Evolutionary conservation across 2,888 invertebrate genomes (phyloP).

Genomic region (Parelbella ahira): DNA sequence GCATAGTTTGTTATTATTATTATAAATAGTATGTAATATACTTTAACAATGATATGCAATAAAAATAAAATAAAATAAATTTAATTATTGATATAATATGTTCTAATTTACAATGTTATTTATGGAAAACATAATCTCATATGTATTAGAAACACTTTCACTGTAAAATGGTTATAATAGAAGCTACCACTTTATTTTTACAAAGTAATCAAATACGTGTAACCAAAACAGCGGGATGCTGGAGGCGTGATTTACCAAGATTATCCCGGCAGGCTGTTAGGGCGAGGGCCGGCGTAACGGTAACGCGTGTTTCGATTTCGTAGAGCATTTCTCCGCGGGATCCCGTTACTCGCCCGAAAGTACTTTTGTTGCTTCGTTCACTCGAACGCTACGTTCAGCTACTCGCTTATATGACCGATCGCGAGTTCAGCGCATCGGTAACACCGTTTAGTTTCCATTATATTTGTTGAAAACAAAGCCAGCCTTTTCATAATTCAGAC

Average conservation of each 20-base stretch:
- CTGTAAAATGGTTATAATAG: no score
- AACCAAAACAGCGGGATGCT: slow-evolving; percentile 10
- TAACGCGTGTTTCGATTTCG: slow-evolving; percentile 80
- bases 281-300: slow-evolving; percentile 75
- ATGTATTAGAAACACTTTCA: no score
- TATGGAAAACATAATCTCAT: no score
- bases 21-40: no score
- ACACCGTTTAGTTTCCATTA: slow-evolving; percentile 56
- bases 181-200: no score
- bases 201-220: no score
- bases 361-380: slow-evolving; percentile 69
- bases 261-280: slow-evolving; percentile 60
- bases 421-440: slow-evolving; percentile 71
- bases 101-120: no score
- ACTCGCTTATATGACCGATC: slow-evolving; percentile 55
- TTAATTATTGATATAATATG: no score
- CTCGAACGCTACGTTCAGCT: slow-evolving; percentile 39
- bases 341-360: slow-evolving; percentile 79
- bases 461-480: slow-evolving; percentile 61
- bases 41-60: no score
- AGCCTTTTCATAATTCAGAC: slow-evolving; percentile 51
- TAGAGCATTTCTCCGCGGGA: slow-evolving; percentile 77
- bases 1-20: no score
- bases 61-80: no score
- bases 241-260: slow-evolving; percentile 58